A percentile compares a stretch with the other conserved stretches of the same genome.
phyloP scores from a whole-genome alignment of 2,888 invertebrate species.

The Spisula subtruncata region DNA sequence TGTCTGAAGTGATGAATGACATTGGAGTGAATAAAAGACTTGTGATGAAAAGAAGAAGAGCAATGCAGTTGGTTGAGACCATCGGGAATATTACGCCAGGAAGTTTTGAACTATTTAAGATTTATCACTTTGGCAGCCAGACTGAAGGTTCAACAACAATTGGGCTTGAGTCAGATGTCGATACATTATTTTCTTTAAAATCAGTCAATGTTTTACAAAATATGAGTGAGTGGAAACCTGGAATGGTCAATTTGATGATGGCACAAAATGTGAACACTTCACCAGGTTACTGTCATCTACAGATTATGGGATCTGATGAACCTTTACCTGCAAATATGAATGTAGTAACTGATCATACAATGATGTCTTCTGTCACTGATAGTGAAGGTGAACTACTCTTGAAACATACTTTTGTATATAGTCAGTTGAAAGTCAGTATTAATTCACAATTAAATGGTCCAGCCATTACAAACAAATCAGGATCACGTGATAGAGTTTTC shows the following conservation, averaged over 20 bases:
- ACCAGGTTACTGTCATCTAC: neutral
- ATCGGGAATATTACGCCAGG: neutral
- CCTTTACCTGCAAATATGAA: neutral
- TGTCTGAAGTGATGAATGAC: neutral
- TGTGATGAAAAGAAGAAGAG: neutral
- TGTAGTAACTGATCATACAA: neutral
- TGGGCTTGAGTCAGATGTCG: neutral
- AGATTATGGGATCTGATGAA: neutral
- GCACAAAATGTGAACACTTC: neutral
- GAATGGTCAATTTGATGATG: neutral
- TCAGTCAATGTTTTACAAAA: neutral
- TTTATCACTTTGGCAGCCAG: neutral
- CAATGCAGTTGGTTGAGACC: neutral
- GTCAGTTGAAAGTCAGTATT: neutral
- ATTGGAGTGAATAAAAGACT: slow-evolving; percentile 21
- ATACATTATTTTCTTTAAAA: neutral
- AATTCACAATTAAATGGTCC: neutral
- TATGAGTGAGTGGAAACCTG: neutral
- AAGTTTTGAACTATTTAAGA: neutral
- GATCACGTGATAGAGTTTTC: neutral
- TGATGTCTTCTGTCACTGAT: neutral
- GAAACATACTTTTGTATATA: neutral
- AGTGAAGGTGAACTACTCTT: neutral
- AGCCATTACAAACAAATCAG: neutral
- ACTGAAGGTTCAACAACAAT: neutral